Evolutionary conservation across 2,888 invertebrate genomes (phyloP), one percentile per base, ranked within the genome.

Genomic region (Dioctria rufipes): DNA sequence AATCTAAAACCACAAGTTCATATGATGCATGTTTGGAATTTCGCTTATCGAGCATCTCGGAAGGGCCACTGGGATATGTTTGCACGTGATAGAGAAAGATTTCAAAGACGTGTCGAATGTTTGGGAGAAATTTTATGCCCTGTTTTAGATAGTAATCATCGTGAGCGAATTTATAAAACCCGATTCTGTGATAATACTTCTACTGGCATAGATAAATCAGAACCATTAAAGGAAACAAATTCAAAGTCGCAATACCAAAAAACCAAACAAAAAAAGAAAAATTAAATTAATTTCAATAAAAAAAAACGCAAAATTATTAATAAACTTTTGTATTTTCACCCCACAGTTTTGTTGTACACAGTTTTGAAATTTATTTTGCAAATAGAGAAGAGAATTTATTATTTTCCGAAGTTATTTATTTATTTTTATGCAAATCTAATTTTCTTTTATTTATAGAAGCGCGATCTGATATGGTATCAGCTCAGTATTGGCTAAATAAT

Each of bases 21-120:
- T 85, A 90, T 91, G 75, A 91, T 93, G 91, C 86, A 91, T 4
- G 90, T 91, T 2, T 93, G 93, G 93, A 87, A 91, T 75, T 92
- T 89, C 85, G 93, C 93, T 1, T 92, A 92, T 82, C 87, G 91
- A 4, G 91, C 91, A 69, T 92, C 93, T 8, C 88, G 93, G 5
- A 90, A 90, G 43, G 92, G 93, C 0, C 90, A 90, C 80, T 93
- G 93, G 93, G 92, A 93, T 86, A 87, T 90, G 81, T 88, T 88
- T 83, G 91, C 91, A 0, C 86, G 91, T 0, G 93, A 93, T 85
- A 86, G 87, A 25, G 85, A 84, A 63, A 85, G 88, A 82, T 88
- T 89, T 84, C 84, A 85, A 75, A 83, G 86, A 42, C 84, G 89
- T 60, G 86, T 88, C 63, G 84, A 86, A 43, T 83, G 85, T n/a